These are phyloP conservation scores for Chrysaora quinquecirrha DNA, from an alignment of 30 jellyfish, hydroid and myxozoan species.

Conservation along the genomic window DNA sequence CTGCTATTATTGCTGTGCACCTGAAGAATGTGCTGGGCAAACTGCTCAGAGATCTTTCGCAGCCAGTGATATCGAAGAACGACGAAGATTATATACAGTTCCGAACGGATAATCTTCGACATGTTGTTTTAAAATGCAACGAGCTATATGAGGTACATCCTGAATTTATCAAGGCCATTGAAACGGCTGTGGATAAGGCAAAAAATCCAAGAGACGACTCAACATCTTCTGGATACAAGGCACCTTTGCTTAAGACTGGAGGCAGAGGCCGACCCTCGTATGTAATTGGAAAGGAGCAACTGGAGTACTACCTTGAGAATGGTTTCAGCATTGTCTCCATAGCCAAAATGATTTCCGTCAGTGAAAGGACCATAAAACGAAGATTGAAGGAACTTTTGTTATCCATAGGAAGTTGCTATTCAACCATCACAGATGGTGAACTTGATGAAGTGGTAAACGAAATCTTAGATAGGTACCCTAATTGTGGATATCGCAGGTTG, in stretches of 20 bases:
- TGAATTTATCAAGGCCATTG: slow-evolving; percentile 3
- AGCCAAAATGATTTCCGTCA: neutral
- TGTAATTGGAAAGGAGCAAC: slow-evolving; percentile 5
- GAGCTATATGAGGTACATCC: slow-evolving; percentile 7
- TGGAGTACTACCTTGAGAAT: slow-evolving; percentile 1
- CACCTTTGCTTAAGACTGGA: slow-evolving; percentile 12
- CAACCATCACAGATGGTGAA: neutral
- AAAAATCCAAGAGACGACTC: neutral
- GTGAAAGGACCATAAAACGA: neutral
- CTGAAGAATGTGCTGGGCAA: neutral
- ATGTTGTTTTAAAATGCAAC: slow-evolving; percentile 10
- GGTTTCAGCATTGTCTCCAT: neutral
- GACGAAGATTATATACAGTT: slow-evolving; percentile 7
- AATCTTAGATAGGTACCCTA: neutral
- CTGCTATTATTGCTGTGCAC: slow-evolving; percentile 7
- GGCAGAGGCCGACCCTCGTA: slow-evolving; percentile 17
- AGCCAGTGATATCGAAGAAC: neutral
- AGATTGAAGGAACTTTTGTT: neutral
- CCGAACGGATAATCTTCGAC: slow-evolving; percentile 9
- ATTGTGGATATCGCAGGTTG: neutral
- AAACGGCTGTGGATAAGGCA: neutral
- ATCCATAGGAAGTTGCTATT: neutral
- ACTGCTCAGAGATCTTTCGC: slow-evolving; percentile 24
- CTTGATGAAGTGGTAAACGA: neutral
- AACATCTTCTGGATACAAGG: slow-evolving; percentile 5